Evolutionary conservation across 1,140 invertebrate species (phyloP), one percentile per base, ranked within the genome.

Genomic region (Rhopalosiphum maidis): DNA sequence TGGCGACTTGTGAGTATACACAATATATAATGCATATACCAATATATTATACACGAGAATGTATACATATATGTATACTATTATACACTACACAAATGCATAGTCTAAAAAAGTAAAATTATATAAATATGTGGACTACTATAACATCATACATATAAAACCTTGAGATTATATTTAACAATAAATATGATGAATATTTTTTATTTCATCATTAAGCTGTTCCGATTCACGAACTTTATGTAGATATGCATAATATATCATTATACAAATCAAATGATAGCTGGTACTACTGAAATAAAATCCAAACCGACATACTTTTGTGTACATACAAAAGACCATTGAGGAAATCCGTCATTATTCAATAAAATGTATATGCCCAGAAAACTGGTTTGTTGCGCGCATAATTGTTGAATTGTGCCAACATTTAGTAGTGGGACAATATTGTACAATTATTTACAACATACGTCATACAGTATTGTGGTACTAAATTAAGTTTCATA

Each of bases 271-370:
- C 48, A 37, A 35, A 89, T 37, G n/a, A n/a, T 54, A 51, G 18
- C 86, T 35, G 18, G 15, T 30, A 90, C 23, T 25, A 68, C 5
- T 43, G 18, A 90, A 90, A 60, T 90, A 68, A 43, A 90, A 90
- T 90, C 11, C n/a, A 90, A 90, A 68, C 55, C 41, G 37, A 90
- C 89, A 60, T 90, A 68, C 43, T 68, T 90, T 90, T 68, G 25
- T 46, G 22, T 21, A 30, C 54, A 68, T 60, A 60, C n/a, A 87
- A 87, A 87, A 48, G n/a, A 88, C 15, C 51, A n/a, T 55, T 23
- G 87, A 54, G 87, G 87, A 89, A 89, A 54, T 89, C 48, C 87
- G 87, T 89, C 87, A 89, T 90, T 90, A 90, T 60, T 90, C 88
- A 60, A 60, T 90, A 90, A 41, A 41, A 60, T 35, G 2, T 43